These are phyloP conservation scores for Octomys mimax DNA, from an alignment of 2,797 vertebrate genomes.

Conservation along the genomic window DNA sequence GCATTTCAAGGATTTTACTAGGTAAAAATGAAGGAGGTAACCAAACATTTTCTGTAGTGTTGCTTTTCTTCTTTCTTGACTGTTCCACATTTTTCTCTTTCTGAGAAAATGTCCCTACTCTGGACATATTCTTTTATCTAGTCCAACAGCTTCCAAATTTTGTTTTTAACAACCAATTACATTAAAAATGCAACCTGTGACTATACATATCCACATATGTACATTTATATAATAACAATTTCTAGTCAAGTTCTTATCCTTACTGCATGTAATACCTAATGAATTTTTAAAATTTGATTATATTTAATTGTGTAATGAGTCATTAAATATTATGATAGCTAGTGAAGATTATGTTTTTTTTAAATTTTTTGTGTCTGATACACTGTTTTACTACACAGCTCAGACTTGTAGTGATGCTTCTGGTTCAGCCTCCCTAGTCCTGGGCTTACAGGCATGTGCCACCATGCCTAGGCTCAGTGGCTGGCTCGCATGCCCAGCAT, in stretches of 20 bases:
- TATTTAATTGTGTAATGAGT: neutral
- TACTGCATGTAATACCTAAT: neutral
- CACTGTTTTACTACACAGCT: too few relatives aligned
- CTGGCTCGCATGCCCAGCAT: too few relatives aligned
- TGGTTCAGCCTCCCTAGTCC: too few relatives aligned
- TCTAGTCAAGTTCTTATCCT: neutral
- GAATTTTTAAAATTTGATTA: neutral
- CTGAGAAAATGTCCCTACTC: neutral
- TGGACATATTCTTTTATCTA: neutral
- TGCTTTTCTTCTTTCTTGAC: neutral
- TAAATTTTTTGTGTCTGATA: too few relatives aligned
- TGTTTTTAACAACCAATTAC: neutral
- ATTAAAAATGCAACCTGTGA: neutral
- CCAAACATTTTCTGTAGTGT: neutral
- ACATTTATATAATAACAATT: neutral
- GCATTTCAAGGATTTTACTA: neutral
- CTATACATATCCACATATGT: neutral
- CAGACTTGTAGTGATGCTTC: too few relatives aligned
- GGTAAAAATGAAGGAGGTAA: neutral
- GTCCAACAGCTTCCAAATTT: neutral
- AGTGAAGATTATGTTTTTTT: neutral
- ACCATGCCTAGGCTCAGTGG: too few relatives aligned
- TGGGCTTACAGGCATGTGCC: too few relatives aligned
- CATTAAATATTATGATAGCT: conserved; percentile 1
- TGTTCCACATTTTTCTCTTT: neutral